Evolutionary conservation across 1,140 invertebrate genomes (phyloP), one percentile per base, ranked within the genome.

Genomic region (Nylanderia fulva): DNA sequence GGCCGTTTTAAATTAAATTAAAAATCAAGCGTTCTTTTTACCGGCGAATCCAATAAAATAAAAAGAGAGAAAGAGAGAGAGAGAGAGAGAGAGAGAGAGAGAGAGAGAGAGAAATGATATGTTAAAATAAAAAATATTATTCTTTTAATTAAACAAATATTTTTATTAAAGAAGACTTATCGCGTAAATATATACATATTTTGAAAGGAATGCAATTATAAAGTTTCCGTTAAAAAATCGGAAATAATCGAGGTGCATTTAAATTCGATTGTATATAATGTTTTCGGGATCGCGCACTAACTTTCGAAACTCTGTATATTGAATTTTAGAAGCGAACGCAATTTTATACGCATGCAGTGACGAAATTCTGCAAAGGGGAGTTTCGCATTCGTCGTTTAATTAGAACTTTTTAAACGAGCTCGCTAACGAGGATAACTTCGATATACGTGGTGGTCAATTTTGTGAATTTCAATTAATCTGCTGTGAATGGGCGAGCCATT

Each of bases 351-450:
- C n/a, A n/a, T 52, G 66, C 66, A 82, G 18, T 56, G 64, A 58
- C 66, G 36, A 82, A 71, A 82, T 82, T 72, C 15, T 60, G 36
- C 13, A 39, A 82, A 82, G 27, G 27, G 36, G 54, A 58, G 54
- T 82, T 60, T n/a, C 27, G 52, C 33, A 58, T 71, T 82, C 13
- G 15, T 29, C 54, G 52, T 72, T 82, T 82, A 82, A 82, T 82
- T 82, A 82, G 52, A 82, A 82, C 77, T 82, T 72, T 82, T 82
- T 82, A 82, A 82, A 82, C 52, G 66, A 82, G 39, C 63, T 80
- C n/a, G 33, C 52, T 56, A 80, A 80, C 77, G 52, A 82, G 66
- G 33, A 60, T 72, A 82, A 82, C 66, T 72, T 82, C n/a, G n/a
- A 82, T 11, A 24, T 36, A 36, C 27, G n/a, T 9, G 66, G 66